phyloP scores from a whole-genome alignment of 1,140 invertebrate species.

The Amphibalanus amphitrite region DNA sequence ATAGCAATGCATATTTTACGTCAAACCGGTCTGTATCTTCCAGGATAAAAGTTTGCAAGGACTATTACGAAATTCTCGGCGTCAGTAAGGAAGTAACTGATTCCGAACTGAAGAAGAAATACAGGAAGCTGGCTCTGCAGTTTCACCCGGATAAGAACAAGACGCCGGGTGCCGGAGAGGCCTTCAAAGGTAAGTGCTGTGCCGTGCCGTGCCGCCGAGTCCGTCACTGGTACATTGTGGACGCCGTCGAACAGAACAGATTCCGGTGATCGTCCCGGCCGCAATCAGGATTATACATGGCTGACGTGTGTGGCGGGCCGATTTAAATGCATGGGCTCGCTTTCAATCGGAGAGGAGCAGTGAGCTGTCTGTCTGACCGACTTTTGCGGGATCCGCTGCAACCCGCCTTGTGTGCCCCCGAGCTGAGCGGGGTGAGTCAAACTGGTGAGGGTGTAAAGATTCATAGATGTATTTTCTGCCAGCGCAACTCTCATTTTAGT shows the following conservation, averaged over 20 bases:
- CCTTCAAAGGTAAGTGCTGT: constrained; percentile 68
- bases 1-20: no score
- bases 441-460: no score
- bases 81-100: constrained; percentile 81
- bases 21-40: constrained; percentile 18
- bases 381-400: no score
- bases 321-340: no score
- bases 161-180: constrained; percentile 87
- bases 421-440: no score
- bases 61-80: constrained; percentile 93
- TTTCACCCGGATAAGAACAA: constrained; percentile 99
- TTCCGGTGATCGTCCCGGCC: neutral
- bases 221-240: neutral
- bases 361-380: no score
- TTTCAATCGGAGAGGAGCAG: no score
- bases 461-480: no score
- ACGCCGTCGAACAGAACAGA: neutral
- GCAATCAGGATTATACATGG: neutral
- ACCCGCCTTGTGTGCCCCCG: no score
- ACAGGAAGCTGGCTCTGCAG: constrained; percentile 86
- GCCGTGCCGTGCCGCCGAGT: neutral
- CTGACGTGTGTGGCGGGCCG: no score
- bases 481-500: no score
- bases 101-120: constrained; percentile 88
- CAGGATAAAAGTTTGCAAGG: constrained; percentile 66